A percentile compares a stretch with the other conserved stretches of the same genome.
Evolutionary conservation across 1,140 invertebrate species (phyloP).

Genomic region (Plectus sambesii): DNA sequence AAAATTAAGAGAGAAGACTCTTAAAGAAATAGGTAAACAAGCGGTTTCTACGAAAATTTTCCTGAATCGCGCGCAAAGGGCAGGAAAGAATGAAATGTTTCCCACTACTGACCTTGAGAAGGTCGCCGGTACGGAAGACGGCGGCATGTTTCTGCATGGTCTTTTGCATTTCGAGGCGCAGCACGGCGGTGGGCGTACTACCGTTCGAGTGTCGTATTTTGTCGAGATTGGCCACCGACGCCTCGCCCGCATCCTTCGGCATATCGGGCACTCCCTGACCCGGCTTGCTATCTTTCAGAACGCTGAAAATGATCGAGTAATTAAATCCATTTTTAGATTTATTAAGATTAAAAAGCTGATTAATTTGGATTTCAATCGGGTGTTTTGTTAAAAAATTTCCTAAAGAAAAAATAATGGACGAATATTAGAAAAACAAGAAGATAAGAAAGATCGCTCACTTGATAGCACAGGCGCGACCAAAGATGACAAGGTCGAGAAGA

Average conservation of each 20-base stretch:
- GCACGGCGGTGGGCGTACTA: constrained; percentile 65
- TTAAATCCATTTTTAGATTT: not conserved
- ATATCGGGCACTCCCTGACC: constrained; percentile 49
- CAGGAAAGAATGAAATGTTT: not conserved
- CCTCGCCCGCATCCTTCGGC: constrained; percentile 73
- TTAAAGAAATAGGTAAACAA: constrained; percentile 3
- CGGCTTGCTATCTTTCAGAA: constrained; percentile 47
- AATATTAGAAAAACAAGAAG: constrained; percentile 11
- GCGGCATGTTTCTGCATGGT: constrained; percentile 93
- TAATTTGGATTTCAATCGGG: too few relatives aligned
- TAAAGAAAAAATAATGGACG: not conserved
- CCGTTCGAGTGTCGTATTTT: constrained; percentile 63
- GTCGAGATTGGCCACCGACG: constrained; percentile 87
- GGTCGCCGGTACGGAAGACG: constrained; percentile 83
- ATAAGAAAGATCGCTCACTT: constrained; percentile 51
- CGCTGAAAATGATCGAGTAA: constrained; percentile 21
- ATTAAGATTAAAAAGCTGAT: not conserved
- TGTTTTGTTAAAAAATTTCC: not conserved
- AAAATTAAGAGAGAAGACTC: constrained; percentile 10
- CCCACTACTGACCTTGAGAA: constrained; percentile 47
- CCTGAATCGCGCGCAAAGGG: not conserved
- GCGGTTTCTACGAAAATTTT: not conserved
- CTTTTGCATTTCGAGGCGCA: constrained; percentile 88
- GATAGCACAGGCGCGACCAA: constrained; percentile 80
- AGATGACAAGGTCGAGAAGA: constrained; percentile 88